Percentiles rank a stretch among this genome's conserved stretches.
Evolutionary conservation across 2,113 vertebrate genomes (phyloP).

Genomic region (Limnothrissa miodon): DNA sequence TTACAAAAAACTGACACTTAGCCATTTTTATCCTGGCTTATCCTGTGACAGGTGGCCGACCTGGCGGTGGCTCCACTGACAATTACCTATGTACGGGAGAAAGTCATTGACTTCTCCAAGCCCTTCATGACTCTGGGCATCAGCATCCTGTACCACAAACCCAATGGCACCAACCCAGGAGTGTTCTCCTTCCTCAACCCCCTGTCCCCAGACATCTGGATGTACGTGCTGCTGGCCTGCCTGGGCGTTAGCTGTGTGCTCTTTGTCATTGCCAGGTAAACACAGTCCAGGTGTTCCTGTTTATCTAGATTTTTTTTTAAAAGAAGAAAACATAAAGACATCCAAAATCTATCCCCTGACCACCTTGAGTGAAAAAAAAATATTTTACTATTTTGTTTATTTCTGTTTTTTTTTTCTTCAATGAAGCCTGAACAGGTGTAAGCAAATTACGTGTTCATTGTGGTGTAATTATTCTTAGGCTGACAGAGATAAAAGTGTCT

Average conservation of each 20-base stretch:
- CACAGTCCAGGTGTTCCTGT: neutral
- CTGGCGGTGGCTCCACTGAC: conserved; percentile 95
- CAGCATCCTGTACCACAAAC: conserved; percentile 96
- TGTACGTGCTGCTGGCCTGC: conserved; percentile 96
- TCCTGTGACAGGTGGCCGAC: conserved; percentile 84
- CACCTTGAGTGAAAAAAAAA: neutral
- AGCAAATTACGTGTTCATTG: conserved; percentile 3
- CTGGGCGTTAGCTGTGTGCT: conserved; percentile 97
- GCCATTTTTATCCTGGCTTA: neutral
- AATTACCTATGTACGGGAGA: conserved; percentile 96
- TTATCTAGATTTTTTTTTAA: conserved; percentile 36
- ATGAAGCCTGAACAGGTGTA: neutral
- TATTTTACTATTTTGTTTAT: neutral
- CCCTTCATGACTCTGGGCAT: conserved; percentile 98
- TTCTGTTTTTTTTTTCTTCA: neutral
- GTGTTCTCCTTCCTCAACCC: conserved; percentile 97
- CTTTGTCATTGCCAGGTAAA: conserved; percentile 97
- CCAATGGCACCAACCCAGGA: conserved; percentile 94
- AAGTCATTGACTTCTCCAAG: conserved; percentile 98
- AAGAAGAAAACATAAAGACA: neutral
- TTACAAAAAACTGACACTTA: neutral
- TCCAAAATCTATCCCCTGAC: neutral
- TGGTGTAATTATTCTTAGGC: conserved; percentile 2
- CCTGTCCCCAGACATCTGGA: conserved; percentile 97
- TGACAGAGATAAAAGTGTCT: conserved; percentile 17